phyloP scores from a whole-genome alignment of 2,797 vertebrate species.

The Ispidina picta region DNA sequence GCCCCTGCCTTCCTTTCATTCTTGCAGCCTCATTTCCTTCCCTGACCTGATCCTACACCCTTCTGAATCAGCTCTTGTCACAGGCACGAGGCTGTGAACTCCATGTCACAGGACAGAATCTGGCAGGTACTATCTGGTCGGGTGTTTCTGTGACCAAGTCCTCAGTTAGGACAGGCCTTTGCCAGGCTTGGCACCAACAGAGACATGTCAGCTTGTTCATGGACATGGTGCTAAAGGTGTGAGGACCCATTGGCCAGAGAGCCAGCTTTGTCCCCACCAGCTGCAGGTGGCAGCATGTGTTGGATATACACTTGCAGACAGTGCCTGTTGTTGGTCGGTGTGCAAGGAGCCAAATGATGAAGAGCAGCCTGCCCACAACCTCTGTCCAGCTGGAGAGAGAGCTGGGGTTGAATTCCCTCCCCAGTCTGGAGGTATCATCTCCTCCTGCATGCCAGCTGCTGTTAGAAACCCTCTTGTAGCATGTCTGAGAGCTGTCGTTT shows the following conservation, averaged over 20 bases:
- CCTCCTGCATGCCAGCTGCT: not conserved
- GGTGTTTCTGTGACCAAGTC: not conserved
- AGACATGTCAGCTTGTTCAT: not conserved
- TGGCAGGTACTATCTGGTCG: not conserved
- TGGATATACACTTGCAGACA: not conserved
- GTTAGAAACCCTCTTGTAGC: conserved; percentile 9
- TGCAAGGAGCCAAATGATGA: not conserved
- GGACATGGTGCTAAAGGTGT: rapidly evolving
- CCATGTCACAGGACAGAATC: not conserved
- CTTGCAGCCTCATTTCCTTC: not conserved
- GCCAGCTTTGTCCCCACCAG: not conserved
- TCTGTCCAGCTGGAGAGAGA: not conserved
- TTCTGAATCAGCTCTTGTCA: rapidly evolving
- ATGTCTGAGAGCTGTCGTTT: conserved; percentile 29
- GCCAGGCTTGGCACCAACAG: not conserved
- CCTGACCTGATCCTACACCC: not conserved
- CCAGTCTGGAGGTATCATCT: not conserved
- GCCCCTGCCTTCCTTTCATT: not conserved
- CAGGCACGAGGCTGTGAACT: not conserved
- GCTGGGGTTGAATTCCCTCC: not conserved
- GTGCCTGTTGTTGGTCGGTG: not conserved
- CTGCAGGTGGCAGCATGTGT: not conserved
- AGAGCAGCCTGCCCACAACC: not conserved
- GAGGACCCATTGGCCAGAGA: not conserved
- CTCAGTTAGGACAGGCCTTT: not conserved